Evolutionary conservation across 2,113 vertebrate genomes (phyloP).

Genomic region (Antigone vipio): DNA sequence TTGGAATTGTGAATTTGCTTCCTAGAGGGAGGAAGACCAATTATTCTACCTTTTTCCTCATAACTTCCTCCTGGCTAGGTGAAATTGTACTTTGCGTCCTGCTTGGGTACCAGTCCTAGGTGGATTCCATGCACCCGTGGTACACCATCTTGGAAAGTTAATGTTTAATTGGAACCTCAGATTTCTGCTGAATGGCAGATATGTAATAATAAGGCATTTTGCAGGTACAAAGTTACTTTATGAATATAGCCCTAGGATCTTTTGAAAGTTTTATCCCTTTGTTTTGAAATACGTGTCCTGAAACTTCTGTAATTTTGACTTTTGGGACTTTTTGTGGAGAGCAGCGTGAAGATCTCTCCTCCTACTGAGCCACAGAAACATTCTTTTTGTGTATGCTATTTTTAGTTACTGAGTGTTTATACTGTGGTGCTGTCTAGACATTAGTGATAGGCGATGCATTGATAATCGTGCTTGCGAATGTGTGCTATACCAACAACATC

Average conservation of each 20-base stretch:
- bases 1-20: not conserved
- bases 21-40: not conserved
- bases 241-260: not conserved
- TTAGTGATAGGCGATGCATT: not conserved
- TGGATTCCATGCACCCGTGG: not conserved
- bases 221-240: not conserved
- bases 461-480: not conserved
- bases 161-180: not conserved
- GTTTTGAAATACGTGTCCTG: not conserved
- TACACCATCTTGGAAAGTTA: not conserved
- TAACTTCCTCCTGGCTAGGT: not conserved
- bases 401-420: not conserved
- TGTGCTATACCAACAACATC: not conserved
- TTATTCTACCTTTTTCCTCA: not conserved
- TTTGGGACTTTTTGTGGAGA: not conserved
- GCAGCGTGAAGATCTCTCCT: not conserved
- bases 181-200: not conserved
- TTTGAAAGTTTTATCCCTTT: not conserved
- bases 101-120: not conserved
- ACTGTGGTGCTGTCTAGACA: not conserved
- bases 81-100: not conserved
- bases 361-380: accelerated
- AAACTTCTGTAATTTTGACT: not conserved
- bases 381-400: not conserved
- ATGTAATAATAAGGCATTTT: not conserved